Conservation (phyloP, 2,797 vertebrate species). For the Esox lucius region DNA sequence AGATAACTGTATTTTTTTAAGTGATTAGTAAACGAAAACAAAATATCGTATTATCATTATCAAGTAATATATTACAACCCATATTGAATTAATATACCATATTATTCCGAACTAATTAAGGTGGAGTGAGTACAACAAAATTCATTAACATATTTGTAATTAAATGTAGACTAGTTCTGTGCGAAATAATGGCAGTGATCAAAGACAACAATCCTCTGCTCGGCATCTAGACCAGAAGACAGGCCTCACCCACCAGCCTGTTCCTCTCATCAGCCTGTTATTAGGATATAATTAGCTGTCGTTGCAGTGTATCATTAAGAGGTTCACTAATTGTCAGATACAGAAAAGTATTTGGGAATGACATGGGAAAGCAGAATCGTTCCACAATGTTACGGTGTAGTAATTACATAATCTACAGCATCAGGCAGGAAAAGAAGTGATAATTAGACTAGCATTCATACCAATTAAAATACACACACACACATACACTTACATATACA, state of each 20-base stretch:
- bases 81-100: slow-evolving; percentile 62
- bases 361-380: slow-evolving; percentile 64
- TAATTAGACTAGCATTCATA: slow-evolving; percentile 78
- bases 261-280: slow-evolving; percentile 73
- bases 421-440: slow-evolving; percentile 68
- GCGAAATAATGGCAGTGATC: slow-evolving; percentile 42
- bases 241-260: slow-evolving; percentile 51
- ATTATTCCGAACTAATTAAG: slow-evolving; percentile 48
- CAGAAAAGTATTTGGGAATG: slow-evolving; percentile 67
- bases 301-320: slow-evolving; percentile 76
- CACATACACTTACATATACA: too few relatives aligned
- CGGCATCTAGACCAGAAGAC: slow-evolving; percentile 24
- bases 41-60: background rate
- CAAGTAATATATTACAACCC: background rate
- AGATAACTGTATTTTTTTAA: slow-evolving; percentile 46
- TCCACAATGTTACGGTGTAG: slow-evolving; percentile 72
- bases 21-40: too few relatives aligned
- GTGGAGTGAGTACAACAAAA: slow-evolving; percentile 39
- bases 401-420: slow-evolving; percentile 77
- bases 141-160: slow-evolving; percentile 55
- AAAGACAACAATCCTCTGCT: slow-evolving; percentile 43
- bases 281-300: slow-evolving; percentile 80
- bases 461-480: slow-evolving; percentile 66
- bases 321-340: slow-evolving; percentile 78
- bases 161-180: slow-evolving; percentile 39